Evolutionary conservation across 2,797 vertebrate genomes (phyloP), one percentile per base, ranked within the genome.

Genomic region (Lepilemur ruficaudatus): DNA sequence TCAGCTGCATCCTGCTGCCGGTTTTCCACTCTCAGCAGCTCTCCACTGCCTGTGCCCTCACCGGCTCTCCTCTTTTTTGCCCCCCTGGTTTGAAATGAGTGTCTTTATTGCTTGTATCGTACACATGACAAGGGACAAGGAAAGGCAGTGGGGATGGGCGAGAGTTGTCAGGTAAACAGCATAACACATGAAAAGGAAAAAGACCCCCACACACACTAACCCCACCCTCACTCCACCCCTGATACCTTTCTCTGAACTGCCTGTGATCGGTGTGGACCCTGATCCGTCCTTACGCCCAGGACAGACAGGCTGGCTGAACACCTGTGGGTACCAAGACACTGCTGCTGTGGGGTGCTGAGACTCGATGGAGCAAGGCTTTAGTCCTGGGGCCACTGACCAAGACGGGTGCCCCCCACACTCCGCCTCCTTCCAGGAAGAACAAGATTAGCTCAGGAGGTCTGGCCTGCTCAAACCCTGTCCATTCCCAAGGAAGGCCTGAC

Each of bases 81-180:
- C 11, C 9, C 9, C 57, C 1, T 25, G 57, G 55, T 57, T 22
- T 57, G 85, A 95, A 97, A 97, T 8, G 78, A 96, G 89, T 92
- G 87, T 83, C 89, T 98, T 98, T 98, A 98, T 98, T 98, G 98
- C 97, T 98, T 96, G 98, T 98, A 98, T 98, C 98, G 95, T 98
- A 98, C 96, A 98, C 98, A 98, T 78, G 90, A 91, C 0, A 11
- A 93, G 82, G 90, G 82, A 18, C 1, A n/a, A 59, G 23, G 78
- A 89, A 79, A 89, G 79, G 97, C 91, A 15, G 93, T 80, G 67
- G 87, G 76, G 41, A 57, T 30, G 82, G 30, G 30, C 28, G 84
- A 81, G 93, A 59, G 84, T 17, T 67, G 63, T 93, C 94, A 89
- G 79, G 86, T 95, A 83, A 91, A 88, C 57, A 59, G 25, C 76